Base-by-base conservation (phyloP, 1,140 invertebrate species). In the Leguminivora glycinivorella region DNA sequence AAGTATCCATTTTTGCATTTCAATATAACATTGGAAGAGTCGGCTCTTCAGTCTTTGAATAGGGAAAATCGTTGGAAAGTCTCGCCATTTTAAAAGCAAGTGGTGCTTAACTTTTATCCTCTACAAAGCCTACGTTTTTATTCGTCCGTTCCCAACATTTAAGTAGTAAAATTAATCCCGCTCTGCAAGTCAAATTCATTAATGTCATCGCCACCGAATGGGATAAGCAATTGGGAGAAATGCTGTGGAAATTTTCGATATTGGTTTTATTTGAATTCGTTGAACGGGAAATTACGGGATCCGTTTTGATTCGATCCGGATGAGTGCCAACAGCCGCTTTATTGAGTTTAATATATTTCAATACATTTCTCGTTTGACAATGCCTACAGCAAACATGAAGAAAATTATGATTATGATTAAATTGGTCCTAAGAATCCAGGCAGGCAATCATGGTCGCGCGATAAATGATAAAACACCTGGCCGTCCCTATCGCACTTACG, bases 241-340 rank as follows among this genome's bases (percentile, higher is more conserved):
- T 63, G 24, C 9, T 25, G 4, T 17, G 58, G 26, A 29, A 63
- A 63, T 31, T 63, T 60, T 31, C 25, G 26, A 63, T 63, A 63
- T 63, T 63, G 58, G 58, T 34, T 63, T 58, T 63, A 63, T 63
- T 63, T 31, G 58, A 63, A 34, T 34, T n/a, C 25, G 26, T 22
- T 60, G 22, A 60, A 60, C 17, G 25, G 26, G 29, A 63, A 63
- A 29, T 31, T 29, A n/a, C 24, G 29, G 25, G 58, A 63, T 34
- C 58, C 14, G 5, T n/a, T 34, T 31, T 52, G 19, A 52, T 52
- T 52, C 47, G 17, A 22, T 52, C 7, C 19, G 47, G 47, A 52
- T 52, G 47, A 52, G 47, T 52, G 47, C 47, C 47, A 3, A 9
- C 7, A 0, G 19, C 47, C 17, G 19, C 19, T 52, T 52, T 52